Base-by-base conservation (phyloP, 2,888 invertebrate genomes). In the Xestia c-nigrum region DNA sequence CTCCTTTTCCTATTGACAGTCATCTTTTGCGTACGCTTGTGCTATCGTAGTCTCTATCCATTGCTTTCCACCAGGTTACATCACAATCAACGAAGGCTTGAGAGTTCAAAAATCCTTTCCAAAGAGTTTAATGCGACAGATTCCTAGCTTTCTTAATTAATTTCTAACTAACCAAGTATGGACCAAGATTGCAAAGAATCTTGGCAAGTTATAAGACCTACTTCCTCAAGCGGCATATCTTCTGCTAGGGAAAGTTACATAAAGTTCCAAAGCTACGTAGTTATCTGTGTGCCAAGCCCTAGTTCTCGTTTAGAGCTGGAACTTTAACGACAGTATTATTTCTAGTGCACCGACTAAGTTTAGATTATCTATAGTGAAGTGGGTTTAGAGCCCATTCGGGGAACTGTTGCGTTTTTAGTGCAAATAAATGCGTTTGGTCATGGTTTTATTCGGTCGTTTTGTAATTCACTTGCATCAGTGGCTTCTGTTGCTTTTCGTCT, bases 281-380 rank as follows among this genome's bases (percentile, higher is more conserved):
- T 74, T 74, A 80, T 77, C 69, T 75, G 10, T 73, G 72, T 76
- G 72, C 61, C 65, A 73, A 77, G 79, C 38, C 86, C 83, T 83
- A 86, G 78, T 86, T 83, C 40, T 76, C 69, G 59, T 78, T 80
- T 76, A 74, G 59, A 68, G 47, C 43, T 80, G 63, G 50, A 74
- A 82, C 40, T 75, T 69, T 19, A 70, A 52, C 52, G 66, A 67
- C 55, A 65, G 19, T 82, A 64, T 46, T 72, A 72, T 52, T 66
- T 61, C 38, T 46, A 55, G 67, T 66, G 16, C 24, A 47, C 52
- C 7, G 31, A n/a, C 72, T 71, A 71, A 76, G 71, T 85, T 83
- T 76, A 59, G 61, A 69, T 43, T 66, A 66, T 61, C 66, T 71
- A 63, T 75, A 40, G 19, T 74, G 59, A 87, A 80, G 59, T 78